Conservation (phyloP, 2,113 vertebrate genomes). For the Oreotrochilus melanogaster region DNA sequence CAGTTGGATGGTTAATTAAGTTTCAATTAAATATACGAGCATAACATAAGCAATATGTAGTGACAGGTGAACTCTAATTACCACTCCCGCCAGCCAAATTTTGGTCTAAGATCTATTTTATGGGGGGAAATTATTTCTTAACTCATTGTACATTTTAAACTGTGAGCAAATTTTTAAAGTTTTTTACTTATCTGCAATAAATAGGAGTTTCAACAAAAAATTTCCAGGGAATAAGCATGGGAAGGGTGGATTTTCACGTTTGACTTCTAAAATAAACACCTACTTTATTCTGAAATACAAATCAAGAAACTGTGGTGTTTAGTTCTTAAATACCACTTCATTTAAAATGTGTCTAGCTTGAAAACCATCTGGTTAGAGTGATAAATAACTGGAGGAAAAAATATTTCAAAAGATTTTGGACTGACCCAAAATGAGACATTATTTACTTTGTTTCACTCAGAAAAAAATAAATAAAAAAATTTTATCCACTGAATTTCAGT, state of each 20-base stretch:
- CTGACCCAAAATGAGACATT: not conserved
- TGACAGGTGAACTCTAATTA: not conserved
- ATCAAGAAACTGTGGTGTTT: not conserved
- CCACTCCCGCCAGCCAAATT: not conserved
- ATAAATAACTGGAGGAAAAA: not conserved
- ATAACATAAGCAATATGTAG: accelerated
- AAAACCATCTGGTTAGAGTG: not conserved
- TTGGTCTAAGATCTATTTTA: not conserved
- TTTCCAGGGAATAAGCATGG: not conserved
- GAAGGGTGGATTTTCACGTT: not conserved
- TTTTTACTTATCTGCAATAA: not conserved
- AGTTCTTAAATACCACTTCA: not conserved
- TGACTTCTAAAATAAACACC: not conserved
- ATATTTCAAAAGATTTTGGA: not conserved
- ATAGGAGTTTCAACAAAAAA: not conserved
- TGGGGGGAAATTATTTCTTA: not conserved
- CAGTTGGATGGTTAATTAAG: not conserved
- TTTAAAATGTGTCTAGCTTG: not conserved
- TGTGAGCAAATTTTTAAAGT: not conserved
- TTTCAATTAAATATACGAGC: not conserved
- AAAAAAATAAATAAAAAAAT: not conserved
- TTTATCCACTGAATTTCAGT: not conserved
- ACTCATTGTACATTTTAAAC: not conserved
- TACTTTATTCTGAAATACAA: not conserved
- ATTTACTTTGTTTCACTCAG: not conserved